These are phyloP conservation scores for Zaprionus africanus DNA, from an alignment of 1,140 invertebrate species.

Conservation along the genomic window DNA sequence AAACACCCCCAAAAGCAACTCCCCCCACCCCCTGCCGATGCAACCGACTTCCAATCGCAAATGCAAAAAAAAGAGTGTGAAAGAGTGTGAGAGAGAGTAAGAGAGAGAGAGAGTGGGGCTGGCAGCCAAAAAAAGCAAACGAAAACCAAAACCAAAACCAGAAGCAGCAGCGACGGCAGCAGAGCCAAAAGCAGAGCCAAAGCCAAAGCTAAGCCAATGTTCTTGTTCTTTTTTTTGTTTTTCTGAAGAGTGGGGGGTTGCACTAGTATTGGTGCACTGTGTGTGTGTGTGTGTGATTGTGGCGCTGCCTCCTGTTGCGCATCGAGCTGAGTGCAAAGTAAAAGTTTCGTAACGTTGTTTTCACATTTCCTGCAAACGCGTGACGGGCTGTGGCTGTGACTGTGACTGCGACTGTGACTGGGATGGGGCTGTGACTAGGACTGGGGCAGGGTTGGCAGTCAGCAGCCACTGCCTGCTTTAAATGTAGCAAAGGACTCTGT, in stretches of 20 bases:
- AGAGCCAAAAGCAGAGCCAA: constrained; percentile 66
- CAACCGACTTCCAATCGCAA: constrained; percentile 54
- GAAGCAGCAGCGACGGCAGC: constrained; percentile 60
- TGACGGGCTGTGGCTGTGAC: constrained; percentile 36
- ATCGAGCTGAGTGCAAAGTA: constrained; percentile 63
- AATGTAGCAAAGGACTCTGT: constrained; percentile 45
- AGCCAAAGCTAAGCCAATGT: constrained; percentile 46
- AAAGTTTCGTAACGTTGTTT: constrained; percentile 82
- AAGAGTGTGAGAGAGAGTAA: neutral
- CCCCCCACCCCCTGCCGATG: constrained; percentile 24
- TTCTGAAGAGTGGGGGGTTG: constrained; percentile 1
- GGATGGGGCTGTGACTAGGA: neutral
- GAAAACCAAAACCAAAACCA: constrained; percentile 41
- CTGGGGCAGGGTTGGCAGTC: constrained; percentile 26
- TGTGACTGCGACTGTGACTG: constrained; percentile 50
- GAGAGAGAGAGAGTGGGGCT: neutral
- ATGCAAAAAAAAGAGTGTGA: constrained; percentile 34
- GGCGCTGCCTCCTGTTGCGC: constrained; percentile 73
- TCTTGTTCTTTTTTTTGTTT: neutral
- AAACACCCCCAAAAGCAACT: constrained; percentile 9
- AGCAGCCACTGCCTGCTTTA: constrained; percentile 49
- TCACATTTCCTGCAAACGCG: constrained; percentile 79
- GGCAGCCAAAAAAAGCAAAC: constrained; percentile 59
- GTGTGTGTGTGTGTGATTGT: constrained; percentile 12
- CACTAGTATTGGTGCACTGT: constrained; percentile 42